Evolutionary conservation across 1,140 invertebrate species (phyloP).

Genomic region (Ceratosolen solmsi): DNA sequence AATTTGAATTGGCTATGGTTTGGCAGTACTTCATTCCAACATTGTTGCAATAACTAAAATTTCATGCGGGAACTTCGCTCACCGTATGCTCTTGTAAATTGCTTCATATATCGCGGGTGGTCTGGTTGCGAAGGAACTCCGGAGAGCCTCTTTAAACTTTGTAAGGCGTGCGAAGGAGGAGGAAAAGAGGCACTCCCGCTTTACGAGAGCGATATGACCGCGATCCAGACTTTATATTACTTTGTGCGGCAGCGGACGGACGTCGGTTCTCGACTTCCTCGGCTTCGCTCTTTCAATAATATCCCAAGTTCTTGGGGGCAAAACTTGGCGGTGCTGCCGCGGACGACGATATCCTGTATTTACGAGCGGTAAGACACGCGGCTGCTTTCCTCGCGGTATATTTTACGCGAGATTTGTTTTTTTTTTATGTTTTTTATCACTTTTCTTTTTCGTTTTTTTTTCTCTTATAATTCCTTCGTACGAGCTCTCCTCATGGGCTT

Average conservation of each 20-base stretch:
- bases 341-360: constrained; percentile 37
- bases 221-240: constrained; percentile 51
- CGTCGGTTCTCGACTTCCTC: constrained; percentile 11
- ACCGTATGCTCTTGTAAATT: constrained; percentile 49
- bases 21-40: not conserved
- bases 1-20: not conserved
- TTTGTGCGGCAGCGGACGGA: constrained; percentile 28
- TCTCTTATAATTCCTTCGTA: not conserved
- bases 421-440: not conserved
- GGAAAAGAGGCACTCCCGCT: constrained; percentile 27
- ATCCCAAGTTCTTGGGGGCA: constrained; percentile 45
- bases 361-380: constrained; percentile 44
- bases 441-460: not conserved
- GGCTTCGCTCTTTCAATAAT: constrained; percentile 48
- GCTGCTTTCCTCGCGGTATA: not conserved
- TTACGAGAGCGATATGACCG: constrained; percentile 51
- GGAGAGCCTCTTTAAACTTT: constrained; percentile 51
- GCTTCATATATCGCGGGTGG: constrained; percentile 15
- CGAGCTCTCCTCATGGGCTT: not conserved
- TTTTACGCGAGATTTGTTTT: not conserved
- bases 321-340: constrained; percentile 29
- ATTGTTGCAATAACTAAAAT: not conserved
- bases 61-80: not conserved
- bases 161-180: constrained; percentile 23
- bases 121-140: not conserved